These are phyloP conservation scores for Drosophila paulistorum DNA, from an alignment of 1,140 invertebrate genomes.

Conservation along the genomic window DNA sequence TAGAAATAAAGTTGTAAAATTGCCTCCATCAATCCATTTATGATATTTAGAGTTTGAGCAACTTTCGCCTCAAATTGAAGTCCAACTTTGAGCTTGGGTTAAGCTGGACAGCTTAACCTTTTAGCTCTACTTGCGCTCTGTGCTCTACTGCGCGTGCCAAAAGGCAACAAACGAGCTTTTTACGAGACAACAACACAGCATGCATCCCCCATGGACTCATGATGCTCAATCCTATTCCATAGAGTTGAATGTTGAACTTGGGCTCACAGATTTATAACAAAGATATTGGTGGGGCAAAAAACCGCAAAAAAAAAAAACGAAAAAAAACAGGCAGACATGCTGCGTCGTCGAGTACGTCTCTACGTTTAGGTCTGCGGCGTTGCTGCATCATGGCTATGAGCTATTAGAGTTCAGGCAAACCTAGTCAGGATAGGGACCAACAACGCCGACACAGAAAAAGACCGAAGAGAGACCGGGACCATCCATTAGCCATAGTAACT, in stretches of 20 bases:
- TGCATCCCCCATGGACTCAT: constrained; percentile 29
- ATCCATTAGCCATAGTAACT: constrained; percentile 50
- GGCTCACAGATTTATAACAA: constrained; percentile 80
- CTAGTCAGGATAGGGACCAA: constrained; percentile 45
- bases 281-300: constrained; percentile 65
- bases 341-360: constrained; percentile 47
- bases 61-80: constrained; percentile 33
- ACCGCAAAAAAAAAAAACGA: neutral
- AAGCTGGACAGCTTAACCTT: constrained; percentile 76
- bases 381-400: constrained; percentile 69
- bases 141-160: constrained; percentile 71
- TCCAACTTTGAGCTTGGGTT: constrained; percentile 41
- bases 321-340: constrained; percentile 59
- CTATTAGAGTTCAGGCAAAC: constrained; percentile 77
- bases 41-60: constrained; percentile 38
- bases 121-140: constrained; percentile 45
- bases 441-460: constrained; percentile 30
- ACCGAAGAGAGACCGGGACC: constrained; percentile 21
- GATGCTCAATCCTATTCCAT: constrained; percentile 39
- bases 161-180: constrained; percentile 78
- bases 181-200: constrained; percentile 74
- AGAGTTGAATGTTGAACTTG: constrained; percentile 66
- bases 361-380: constrained; percentile 21
- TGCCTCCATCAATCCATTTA: constrained; percentile 68
- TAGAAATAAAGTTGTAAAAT: constrained; percentile 72